A percentile compares a stretch with the other conserved stretches of the same genome.
These are phyloP conservation scores for Pterocles gutturalis DNA, from an alignment of 2,113 vertebrate genomes.

Conservation along the genomic window DNA sequence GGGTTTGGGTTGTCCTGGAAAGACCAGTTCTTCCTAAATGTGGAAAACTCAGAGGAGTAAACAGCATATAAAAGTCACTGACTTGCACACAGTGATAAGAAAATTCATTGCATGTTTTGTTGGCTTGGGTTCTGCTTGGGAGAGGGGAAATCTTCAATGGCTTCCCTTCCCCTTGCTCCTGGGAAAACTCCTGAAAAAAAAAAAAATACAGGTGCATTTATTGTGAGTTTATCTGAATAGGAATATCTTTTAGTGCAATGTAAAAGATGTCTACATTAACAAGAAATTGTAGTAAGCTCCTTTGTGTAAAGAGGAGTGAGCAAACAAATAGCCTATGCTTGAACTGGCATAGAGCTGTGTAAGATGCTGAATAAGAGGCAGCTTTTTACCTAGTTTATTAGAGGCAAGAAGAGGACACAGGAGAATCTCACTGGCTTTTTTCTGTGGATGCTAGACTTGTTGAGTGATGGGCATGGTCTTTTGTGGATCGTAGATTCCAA, in stretches of 20 bases:
- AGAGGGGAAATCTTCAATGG: neutral
- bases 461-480: too few species aligned
- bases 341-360: neutral
- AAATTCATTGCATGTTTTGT: neutral
- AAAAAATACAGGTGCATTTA: neutral
- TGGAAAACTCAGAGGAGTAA: neutral
- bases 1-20: neutral
- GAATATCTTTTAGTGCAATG: neutral
- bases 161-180: accelerated
- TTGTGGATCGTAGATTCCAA: neutral
- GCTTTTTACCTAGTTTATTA: neutral
- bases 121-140: neutral
- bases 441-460: neutral
- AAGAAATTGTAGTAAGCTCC: neutral
- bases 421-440: neutral
- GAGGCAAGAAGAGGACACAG: neutral
- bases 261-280: neutral
- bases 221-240: neutral
- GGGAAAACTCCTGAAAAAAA: neutral
- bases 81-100: neutral
- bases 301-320: neutral
- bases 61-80: neutral
- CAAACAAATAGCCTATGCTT: neutral
- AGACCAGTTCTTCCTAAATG: neutral
- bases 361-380: neutral